Evolutionary conservation across 2,113 vertebrate species (phyloP).

Genomic region (Danio rerio): DNA sequence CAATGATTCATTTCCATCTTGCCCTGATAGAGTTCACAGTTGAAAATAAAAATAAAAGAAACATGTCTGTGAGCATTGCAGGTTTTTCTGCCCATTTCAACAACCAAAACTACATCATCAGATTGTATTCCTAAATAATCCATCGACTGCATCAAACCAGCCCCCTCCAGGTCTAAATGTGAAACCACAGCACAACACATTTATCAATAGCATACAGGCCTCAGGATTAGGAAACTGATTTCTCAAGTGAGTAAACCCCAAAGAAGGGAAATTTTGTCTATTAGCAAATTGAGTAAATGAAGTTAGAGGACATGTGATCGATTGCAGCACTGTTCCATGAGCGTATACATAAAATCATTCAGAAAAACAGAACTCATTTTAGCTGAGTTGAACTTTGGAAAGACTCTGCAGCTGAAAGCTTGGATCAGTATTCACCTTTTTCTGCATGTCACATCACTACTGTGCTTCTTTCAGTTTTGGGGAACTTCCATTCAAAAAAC

Average conservation of each 20-base stretch:
- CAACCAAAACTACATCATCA: too few species aligned
- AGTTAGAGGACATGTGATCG: slow-evolving; percentile 32
- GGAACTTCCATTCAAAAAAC: too few species aligned
- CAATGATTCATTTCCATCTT: neutral
- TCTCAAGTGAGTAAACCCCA: slow-evolving; percentile 38
- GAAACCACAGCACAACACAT: slow-evolving; percentile 24
- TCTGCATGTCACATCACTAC: neutral
- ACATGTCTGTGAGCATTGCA: neutral
- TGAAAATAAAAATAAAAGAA: neutral
- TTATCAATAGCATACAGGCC: slow-evolving; percentile 1
- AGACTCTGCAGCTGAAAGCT: neutral
- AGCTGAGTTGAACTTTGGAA: slow-evolving; percentile 21
- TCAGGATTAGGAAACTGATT: slow-evolving; percentile 41
- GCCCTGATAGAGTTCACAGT: neutral
- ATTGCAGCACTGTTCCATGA: neutral
- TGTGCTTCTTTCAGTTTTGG: too few species aligned
- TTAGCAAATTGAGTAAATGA: slow-evolving; percentile 28
- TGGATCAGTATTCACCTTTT: too few species aligned
- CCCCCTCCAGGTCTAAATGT: neutral
- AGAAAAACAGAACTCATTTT: slow-evolving; percentile 28
- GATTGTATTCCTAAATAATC: slow-evolving; percentile 24
- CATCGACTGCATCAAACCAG: neutral
- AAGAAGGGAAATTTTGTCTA: slow-evolving; percentile 26
- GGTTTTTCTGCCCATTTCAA: neutral
- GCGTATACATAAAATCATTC: neutral